Evolutionary conservation across 2,113 vertebrate species (phyloP).

Genomic region (Vicugna pacos): DNA sequence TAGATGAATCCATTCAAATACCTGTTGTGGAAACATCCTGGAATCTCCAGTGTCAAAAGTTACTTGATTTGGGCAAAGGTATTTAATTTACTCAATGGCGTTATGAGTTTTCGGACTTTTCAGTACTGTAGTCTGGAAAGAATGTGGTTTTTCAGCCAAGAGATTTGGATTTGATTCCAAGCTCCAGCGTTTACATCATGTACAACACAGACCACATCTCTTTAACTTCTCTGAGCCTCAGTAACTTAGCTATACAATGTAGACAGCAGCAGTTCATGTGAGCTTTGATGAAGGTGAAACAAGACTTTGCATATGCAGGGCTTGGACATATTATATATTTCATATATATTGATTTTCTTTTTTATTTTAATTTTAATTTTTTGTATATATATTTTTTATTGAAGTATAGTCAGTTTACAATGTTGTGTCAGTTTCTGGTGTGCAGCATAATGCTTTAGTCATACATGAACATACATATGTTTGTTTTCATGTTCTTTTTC

Average conservation of each 20-base stretch:
- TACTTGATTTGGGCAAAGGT: background rate
- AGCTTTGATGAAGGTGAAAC: background rate
- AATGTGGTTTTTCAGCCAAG: background rate
- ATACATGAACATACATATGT: too few species aligned
- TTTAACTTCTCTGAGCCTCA: background rate
- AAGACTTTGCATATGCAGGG: background rate
- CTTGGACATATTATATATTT: background rate
- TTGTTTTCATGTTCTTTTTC: too few species aligned
- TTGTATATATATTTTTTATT: too few species aligned
- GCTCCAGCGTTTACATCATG: background rate
- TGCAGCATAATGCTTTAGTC: too few species aligned
- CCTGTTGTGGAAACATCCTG: background rate
- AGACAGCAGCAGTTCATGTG: background rate
- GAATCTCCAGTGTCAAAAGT: background rate
- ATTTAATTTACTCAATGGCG: background rate
- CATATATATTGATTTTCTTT: background rate
- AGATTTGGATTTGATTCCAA: background rate
- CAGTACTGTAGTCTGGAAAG: background rate
- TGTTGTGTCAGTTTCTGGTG: too few species aligned
- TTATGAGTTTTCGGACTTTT: background rate
- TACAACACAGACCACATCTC: background rate
- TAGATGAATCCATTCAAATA: background rate
- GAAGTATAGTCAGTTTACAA: too few species aligned
- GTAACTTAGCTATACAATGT: background rate
- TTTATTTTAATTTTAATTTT: too few species aligned